Conservation (phyloP, 1,140 invertebrate genomes). For the Drosophila melanogaster region Release_6_plus_ISO1_MT NT_033779.5:2455501-2456000, state of each 20-base stretch:
- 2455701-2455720: slow-evolving; percentile 77
- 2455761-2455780: slow-evolving; percentile 91
- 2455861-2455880: slow-evolving; percentile 87
- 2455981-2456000: not conserved
- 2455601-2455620: slow-evolving; percentile 28
- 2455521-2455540: slow-evolving; percentile 17
- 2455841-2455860: slow-evolving; percentile 87
- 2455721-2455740: slow-evolving; percentile 84
- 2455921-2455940: slow-evolving; percentile 94
- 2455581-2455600: slow-evolving; percentile 44
- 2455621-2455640: slow-evolving; percentile 58
- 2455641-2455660: slow-evolving; percentile 62
- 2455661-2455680: slow-evolving; percentile 67
- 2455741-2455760: slow-evolving; percentile 88
- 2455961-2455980: too few species aligned
- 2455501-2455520: slow-evolving; percentile 35
- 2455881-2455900: slow-evolving; percentile 89
- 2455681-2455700: slow-evolving; percentile 79
- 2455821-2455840: slow-evolving; percentile 92
- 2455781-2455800: slow-evolving; percentile 85
- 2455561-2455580: slow-evolving; percentile 44
- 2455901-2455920: slow-evolving; percentile 92
- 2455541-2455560: slow-evolving; percentile 31
- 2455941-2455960: slow-evolving; percentile 62
- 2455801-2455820: slow-evolving; percentile 88